Conservation (phyloP, 2,888 invertebrate genomes). For the Parnassius glacialis region DNA sequence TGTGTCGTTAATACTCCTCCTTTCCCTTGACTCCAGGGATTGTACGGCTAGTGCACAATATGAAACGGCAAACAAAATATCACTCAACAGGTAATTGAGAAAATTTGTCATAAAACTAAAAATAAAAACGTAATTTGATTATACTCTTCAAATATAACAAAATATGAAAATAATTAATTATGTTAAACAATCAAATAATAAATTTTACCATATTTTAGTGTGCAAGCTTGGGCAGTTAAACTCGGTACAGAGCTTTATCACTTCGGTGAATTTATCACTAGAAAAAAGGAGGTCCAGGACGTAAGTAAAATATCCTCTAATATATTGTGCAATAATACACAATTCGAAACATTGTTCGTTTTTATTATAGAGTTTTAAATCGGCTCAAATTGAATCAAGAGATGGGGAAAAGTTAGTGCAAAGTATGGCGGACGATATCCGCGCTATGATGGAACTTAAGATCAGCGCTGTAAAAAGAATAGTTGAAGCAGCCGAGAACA, state of each 20-base stretch:
- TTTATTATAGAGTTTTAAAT: conserved; percentile 86
- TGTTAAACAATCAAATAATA: too few relatives aligned
- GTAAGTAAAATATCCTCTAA: conserved; percentile 67
- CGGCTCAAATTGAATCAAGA: conserved; percentile 86
- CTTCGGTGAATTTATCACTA: conserved; percentile 89
- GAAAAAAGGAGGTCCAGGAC: conserved; percentile 88
- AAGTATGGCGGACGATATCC: conserved; percentile 91
- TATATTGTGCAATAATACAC: background rate
- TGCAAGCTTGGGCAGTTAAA: conserved; percentile 90
- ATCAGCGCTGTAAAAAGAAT: conserved; percentile 93
- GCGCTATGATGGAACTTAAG: conserved; percentile 93
- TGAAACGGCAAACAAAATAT: conserved; percentile 63
- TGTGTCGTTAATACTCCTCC: conserved; percentile 57
- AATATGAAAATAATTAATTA: too few relatives aligned
- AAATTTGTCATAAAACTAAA: background rate
- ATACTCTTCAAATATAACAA: background rate
- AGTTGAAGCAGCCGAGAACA: conserved; percentile 93
- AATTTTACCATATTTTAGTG: conserved; percentile 65
- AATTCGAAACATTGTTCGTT: conserved; percentile 32
- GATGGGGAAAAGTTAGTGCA: conserved; percentile 89
- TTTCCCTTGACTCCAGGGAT: conserved; percentile 69
- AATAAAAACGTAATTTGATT: background rate
- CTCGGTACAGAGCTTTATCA: conserved; percentile 89
- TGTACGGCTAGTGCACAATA: conserved; percentile 68
- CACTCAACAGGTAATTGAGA: conserved; percentile 68